A percentile compares a stretch with the other conserved stretches of the same genome.
These are phyloP conservation scores for Pomatorhinus ruficollis DNA, from an alignment of 2,113 vertebrate genomes.

Conservation along the genomic window DNA sequence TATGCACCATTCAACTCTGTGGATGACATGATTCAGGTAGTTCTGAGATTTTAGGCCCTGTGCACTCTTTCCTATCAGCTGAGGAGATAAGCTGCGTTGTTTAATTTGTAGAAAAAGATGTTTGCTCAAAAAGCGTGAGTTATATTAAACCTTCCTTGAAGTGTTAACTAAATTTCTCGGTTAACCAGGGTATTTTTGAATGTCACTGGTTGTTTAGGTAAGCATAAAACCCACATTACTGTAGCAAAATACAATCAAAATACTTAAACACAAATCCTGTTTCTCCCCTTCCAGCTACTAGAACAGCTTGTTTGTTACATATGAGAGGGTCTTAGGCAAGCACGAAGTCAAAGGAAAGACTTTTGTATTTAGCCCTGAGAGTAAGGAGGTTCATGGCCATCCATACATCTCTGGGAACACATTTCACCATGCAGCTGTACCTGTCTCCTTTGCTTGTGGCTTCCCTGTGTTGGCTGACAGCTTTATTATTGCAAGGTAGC, in stretches of 20 bases:
- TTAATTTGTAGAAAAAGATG: background rate
- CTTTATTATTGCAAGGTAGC: background rate
- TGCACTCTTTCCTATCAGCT: background rate
- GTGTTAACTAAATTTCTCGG: background rate
- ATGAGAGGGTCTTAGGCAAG: background rate
- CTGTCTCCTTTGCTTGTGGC: background rate
- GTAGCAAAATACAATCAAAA: background rate
- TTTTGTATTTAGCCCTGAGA: background rate
- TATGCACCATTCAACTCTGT: no score
- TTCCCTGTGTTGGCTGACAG: accelerated
- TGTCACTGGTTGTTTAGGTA: constrained; percentile 6
- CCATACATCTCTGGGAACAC: accelerated
- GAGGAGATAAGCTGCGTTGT: background rate
- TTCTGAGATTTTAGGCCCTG: background rate
- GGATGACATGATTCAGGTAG: background rate
- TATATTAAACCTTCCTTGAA: background rate
- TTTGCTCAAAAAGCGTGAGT: background rate
- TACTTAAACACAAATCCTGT: background rate
- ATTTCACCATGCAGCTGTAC: accelerated
- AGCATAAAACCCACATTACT: background rate
- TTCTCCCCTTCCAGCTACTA: background rate
- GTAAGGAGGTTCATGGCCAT: background rate
- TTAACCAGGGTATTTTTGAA: constrained; percentile 13
- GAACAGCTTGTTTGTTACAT: background rate
- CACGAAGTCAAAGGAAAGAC: background rate